These are phyloP conservation scores for Sorex maritimensis DNA, from an alignment of 2,797 vertebrate genomes.

Conservation along the genomic window DNA sequence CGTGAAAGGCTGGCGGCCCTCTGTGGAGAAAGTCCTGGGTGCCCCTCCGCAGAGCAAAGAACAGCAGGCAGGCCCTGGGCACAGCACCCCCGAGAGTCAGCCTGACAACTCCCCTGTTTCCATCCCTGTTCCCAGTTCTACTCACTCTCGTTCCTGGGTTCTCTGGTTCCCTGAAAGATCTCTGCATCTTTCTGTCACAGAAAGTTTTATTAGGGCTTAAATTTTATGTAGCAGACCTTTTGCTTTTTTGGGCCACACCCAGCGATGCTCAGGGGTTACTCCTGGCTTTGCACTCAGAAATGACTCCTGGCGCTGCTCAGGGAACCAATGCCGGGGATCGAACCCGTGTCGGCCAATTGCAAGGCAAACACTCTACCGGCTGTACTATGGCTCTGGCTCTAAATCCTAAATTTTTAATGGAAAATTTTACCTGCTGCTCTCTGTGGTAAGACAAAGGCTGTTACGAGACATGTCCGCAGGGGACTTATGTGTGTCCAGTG, in stretches of 20 bases:
- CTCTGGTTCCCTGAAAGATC: slow-evolving; percentile 41
- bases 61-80: background rate
- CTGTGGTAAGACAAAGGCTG: slow-evolving; percentile 11
- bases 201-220: slow-evolving; percentile 66
- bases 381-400: no score
- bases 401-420: background rate
- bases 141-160: background rate
- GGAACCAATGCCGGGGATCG: no score
- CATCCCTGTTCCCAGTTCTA: background rate
- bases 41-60: background rate
- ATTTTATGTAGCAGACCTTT: slow-evolving; percentile 55
- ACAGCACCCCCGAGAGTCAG: background rate
- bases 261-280: no score
- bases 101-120: slow-evolving; percentile 42
- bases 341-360: no score
- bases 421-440: slow-evolving; percentile 48
- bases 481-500: background rate
- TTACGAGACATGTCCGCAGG: background rate
- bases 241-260: no score
- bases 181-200: slow-evolving; percentile 57
- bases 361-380: no score
- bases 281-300: no score
- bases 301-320: no score
- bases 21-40: background rate
- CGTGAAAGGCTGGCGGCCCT: no score